Base-by-base conservation (phyloP, 2,797 vertebrate species). In the Sebastiscus albofasciatus region DNA sequence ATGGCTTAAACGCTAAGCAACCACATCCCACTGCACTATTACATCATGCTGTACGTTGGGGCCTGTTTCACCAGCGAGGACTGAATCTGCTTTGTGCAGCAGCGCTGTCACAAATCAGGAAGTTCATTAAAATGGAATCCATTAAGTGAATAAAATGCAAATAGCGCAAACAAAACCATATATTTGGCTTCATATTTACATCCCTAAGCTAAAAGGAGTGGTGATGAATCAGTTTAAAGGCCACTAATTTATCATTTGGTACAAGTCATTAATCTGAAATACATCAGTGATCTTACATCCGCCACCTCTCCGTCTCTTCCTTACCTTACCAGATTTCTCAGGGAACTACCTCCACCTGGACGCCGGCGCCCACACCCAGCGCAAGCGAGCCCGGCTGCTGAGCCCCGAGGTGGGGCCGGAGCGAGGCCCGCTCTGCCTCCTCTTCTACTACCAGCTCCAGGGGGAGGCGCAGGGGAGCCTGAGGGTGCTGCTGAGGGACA, bases 371-470 rank as follows among this genome's bases (percentile, higher is more conserved):
- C 95, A 95, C 86, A 94, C 93, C 55, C 97, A 97, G 85, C 95
- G 94, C 7, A 97, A 97, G 90, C 96, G 94, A 4, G 97, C 96
- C 0, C 93, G 97, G 4, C 96, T 99, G 79, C 90, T 98, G 92
- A 99, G 98, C 89, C 97, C 97, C 0, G 89, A 93, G 2, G 93
- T 99, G 80, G 96, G 94, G 67, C 95, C 97, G 18, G 97, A 97
- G 52, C 94, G 80, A 2, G 97, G 96, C 1, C 96, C 96, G 0
- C 96, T 98, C 79, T 99, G 98, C 91, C 96, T 99, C 86, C 93
- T 97, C 61, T 99, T 98, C 92, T 96, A 94, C 90, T 99, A 99
- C 90, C 97, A 96, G 79, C 95, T 96, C 0, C 96, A 94, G 14
- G 98, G 98, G n/a, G 96, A 97, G 90, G 96, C 93, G 0, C 96